Conservation (phyloP, 2,888 invertebrate species). For the Silvanus unidentatus region DNA sequence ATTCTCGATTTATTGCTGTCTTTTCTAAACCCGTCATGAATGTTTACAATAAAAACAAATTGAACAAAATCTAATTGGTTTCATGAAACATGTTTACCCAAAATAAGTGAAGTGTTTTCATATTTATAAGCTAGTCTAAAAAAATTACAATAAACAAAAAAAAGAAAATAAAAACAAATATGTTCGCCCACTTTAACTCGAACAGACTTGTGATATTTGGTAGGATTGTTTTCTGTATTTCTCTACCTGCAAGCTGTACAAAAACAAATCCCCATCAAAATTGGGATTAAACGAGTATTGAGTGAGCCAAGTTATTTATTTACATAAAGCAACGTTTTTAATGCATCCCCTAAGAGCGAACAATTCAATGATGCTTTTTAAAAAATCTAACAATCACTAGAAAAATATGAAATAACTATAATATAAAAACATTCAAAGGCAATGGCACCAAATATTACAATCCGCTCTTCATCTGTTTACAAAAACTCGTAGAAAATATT, state of each 20-base stretch:
- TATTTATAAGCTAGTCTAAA: too few relatives aligned
- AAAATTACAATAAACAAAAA: too few relatives aligned
- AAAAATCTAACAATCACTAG: slow-evolving; percentile 26
- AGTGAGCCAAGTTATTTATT: slow-evolving; percentile 17
- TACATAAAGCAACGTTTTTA: not conserved
- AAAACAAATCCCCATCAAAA: not conserved
- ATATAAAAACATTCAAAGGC: slow-evolving; percentile 29
- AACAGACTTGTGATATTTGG: slow-evolving; percentile 4
- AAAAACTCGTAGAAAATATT: too few relatives aligned
- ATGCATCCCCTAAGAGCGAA: too few relatives aligned
- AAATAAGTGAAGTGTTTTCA: too few relatives aligned
- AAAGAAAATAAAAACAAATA: too few relatives aligned
- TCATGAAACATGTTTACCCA: too few relatives aligned
- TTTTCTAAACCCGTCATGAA: too few relatives aligned
- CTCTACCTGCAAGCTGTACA: not conserved
- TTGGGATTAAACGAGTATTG: slow-evolving; percentile 16
- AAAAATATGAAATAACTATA: slow-evolving; percentile 37
- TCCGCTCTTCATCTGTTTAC: slow-evolving; percentile 2
- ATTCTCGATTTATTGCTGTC: too few relatives aligned
- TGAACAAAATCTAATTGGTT: too few relatives aligned
- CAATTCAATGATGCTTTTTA: slow-evolving; percentile 16
- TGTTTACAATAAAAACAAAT: too few relatives aligned
- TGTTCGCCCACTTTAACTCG: too few relatives aligned
- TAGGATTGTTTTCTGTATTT: not conserved
- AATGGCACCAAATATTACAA: slow-evolving; percentile 33